phyloP scores from a whole-genome alignment of 2,797 vertebrate genomes.

The Novumbra hubbsi region DNA sequence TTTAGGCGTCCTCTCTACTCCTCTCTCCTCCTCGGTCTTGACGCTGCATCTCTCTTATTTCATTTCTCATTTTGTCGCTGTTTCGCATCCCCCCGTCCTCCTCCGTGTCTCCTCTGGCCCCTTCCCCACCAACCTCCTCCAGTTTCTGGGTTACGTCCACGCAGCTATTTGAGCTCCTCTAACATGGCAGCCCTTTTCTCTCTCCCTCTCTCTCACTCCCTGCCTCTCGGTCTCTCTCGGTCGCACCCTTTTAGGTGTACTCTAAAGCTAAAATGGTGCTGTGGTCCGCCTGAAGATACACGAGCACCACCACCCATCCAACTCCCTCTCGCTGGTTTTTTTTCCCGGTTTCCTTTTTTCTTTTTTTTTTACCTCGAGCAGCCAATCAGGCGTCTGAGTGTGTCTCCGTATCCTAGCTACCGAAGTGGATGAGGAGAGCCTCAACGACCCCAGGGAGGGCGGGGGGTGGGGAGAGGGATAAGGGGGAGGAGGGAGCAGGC shows the following conservation, averaged over 20 bases:
- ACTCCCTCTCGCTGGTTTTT: slow-evolving; percentile 54
- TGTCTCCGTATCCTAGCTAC: slow-evolving; percentile 76
- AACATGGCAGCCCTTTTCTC: slow-evolving; percentile 16
- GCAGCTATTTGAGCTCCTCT: slow-evolving; percentile 22
- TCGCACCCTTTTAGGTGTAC: slow-evolving; percentile 21
- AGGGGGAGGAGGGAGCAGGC: slow-evolving; percentile 17
- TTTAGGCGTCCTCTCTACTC: slow-evolving; percentile 11
- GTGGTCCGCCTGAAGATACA: slow-evolving; percentile 46
- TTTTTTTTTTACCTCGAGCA: slow-evolving; percentile 51
- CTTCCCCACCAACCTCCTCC: background rate
- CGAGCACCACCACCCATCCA: slow-evolving; percentile 62
- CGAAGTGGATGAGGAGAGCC: slow-evolving; percentile 66
- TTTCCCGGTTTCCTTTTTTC: slow-evolving; percentile 29
- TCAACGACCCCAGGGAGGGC: slow-evolving; percentile 58
- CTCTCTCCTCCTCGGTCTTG: slow-evolving; percentile 34
- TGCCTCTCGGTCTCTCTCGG: slow-evolving; percentile 16
- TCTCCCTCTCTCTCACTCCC: slow-evolving; percentile 28
- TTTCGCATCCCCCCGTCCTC: background rate
- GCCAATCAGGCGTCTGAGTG: slow-evolving; percentile 68
- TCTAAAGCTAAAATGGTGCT: slow-evolving; percentile 57
- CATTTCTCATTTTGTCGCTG: slow-evolving; percentile 30
- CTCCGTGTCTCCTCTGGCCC: slow-evolving; percentile 7
- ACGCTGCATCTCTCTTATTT: slow-evolving; percentile 37
- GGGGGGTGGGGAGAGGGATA: slow-evolving; percentile 17
- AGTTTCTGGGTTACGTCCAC: slow-evolving; percentile 25